Base-by-base conservation (phyloP, 92 coral and sea anemone species). In the Porites divaricata region DNA sequence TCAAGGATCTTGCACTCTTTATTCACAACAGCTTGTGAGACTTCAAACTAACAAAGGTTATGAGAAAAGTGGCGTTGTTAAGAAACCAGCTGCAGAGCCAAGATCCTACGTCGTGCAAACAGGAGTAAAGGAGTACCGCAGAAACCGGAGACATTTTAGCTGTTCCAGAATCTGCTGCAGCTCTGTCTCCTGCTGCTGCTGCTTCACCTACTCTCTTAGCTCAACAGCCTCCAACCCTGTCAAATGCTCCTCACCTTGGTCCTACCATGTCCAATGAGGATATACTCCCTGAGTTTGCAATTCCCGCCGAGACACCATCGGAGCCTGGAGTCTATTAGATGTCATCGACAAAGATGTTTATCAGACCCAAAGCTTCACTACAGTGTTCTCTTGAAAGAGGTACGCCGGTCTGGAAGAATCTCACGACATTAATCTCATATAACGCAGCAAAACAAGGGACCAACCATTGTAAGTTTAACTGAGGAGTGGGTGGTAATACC, bases 361-460 rank as follows among this genome's bases (percentile, higher is more conserved):
- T 90, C 24, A 93, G 87, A 70, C 85, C 94, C 78, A 90, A 95
- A 4, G 91, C 93, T 70, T 89, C 96, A 54, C 90, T 95, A 26
- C 93, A 62, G 11, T n/a, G 8, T 24, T 24, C 2, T 54, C 15
- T 54, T 11, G 59, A 8, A 54, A 54, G 59, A 54, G 15, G 14
- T 54, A 54, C 59, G 59, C 15, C 59, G 15, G 59, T n/a, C n/a
- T n/a, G n/a, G n/a, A n/a, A n/a, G n/a, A n/a, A n/a, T n/a, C n/a
- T n/a, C n/a, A n/a, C n/a, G n/a, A n/a, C n/a, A n/a, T n/a, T n/a
- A n/a, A n/a, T n/a, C n/a, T n/a, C n/a, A n/a, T n/a, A n/a, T n/a
- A n/a, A n/a, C n/a, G n/a, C n/a, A n/a, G n/a, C n/a, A n/a, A n/a
- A n/a, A n/a, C n/a, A n/a, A n/a, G n/a, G n/a, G n/a, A n/a, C n/a